Evolutionary conservation across 2,797 vertebrate genomes (phyloP).

Genomic region (Acropternis orthonyx): DNA sequence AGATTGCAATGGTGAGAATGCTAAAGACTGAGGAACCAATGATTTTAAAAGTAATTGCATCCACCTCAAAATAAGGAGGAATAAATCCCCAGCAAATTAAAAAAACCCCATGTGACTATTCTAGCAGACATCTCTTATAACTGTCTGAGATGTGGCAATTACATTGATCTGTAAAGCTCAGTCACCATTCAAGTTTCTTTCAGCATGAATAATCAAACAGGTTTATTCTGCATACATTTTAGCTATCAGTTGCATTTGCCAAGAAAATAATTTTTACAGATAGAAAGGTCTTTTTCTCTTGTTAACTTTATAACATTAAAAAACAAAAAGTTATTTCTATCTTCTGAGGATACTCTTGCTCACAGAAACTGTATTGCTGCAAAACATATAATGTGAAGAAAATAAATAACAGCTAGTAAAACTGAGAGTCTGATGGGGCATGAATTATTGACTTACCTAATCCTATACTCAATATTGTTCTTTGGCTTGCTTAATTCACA

Average conservation of each 20-base stretch:
- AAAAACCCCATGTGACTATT: background rate
- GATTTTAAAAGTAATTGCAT: background rate
- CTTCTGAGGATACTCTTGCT: background rate
- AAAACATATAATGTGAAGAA: background rate
- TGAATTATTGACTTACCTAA: background rate
- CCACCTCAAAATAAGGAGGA: background rate
- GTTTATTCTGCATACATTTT: constrained; percentile 14
- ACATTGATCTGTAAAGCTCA: background rate
- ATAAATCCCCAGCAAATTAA: background rate
- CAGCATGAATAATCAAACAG: background rate
- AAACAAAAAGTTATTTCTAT: background rate
- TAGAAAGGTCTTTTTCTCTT: background rate
- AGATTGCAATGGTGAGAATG: background rate
- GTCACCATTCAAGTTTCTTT: background rate
- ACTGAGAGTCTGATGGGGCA: background rate
- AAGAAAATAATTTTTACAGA: background rate
- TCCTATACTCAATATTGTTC: background rate
- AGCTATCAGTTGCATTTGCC: background rate
- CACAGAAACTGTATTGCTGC: background rate
- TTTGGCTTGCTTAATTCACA: background rate
- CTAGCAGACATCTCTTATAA: background rate
- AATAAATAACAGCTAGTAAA: background rate
- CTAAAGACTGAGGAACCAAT: background rate
- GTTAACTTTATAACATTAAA: background rate
- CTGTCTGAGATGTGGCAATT: background rate